Evolutionary conservation across 1,140 invertebrate genomes (phyloP), one percentile per base, ranked within the genome.

Genomic region (Dysdera silvatica): DNA sequence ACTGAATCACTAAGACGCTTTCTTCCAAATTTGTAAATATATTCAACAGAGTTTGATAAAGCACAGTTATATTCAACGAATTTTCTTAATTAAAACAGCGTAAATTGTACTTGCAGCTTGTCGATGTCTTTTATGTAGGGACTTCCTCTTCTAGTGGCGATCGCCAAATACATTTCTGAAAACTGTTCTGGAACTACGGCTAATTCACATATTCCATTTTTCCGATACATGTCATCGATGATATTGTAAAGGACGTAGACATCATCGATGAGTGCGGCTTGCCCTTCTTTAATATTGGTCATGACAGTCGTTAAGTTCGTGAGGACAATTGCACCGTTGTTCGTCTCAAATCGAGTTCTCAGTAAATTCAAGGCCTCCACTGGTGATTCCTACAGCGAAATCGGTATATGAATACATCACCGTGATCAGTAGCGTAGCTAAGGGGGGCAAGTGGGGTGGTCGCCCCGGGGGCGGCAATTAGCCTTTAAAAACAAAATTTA

Each of bases 111-210:
- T 55, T 26, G 60, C 63, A 40, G 23, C 1, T 14, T 33, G 26
- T 65, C 48, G 33, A 65, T 54, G 14, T 54, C 56, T 20, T 60
- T 43, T 6, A 65, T 23, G 32, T 60, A 65, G 14, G 63, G 63
- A 33, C 63, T 65, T 16, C 63, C 63, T 23, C 49, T 49, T n/a
- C 63, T 65, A 0, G 51, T 23, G 6, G 56, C 63, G 4, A 65
- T 56, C 0, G 56, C 56, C 23, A 65, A 24, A 31, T 54, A 65
- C 3, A 54, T 55, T 32, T 65, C 63, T 10, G 43, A n/a, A 29
- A 24, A 55, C 0, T 24, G 31, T 3, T 33, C 45, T 14, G 63
- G 63, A 0, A 45, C 56, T 35, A 65, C 6, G 16, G 57, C 49
- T 3, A 65, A 26, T 2, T 32, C 7, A 35, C 63, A 65, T 24